Conservation (phyloP, 2,113 vertebrate species). For the Ciconia stormi region DNA sequence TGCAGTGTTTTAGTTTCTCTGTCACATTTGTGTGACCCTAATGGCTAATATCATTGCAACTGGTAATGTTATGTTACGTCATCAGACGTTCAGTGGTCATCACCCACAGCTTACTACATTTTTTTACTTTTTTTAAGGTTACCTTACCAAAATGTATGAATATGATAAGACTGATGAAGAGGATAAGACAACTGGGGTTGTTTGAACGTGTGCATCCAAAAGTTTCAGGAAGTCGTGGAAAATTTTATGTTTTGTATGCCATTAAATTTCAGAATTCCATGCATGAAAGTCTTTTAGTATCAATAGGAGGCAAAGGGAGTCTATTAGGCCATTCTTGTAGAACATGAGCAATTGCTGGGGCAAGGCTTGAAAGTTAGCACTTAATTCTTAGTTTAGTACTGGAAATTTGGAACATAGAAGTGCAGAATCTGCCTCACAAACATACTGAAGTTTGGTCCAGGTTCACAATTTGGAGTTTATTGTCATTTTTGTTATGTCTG, state of each 20-base stretch:
- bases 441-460: background rate
- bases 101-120: background rate
- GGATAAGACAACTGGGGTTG: background rate
- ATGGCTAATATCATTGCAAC: background rate
- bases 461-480: background rate
- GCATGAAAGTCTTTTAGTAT: background rate
- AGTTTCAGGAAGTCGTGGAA: background rate
- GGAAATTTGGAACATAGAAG: background rate
- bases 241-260: background rate
- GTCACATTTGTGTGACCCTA: background rate
- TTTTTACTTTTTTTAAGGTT: background rate
- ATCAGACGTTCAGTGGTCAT: background rate
- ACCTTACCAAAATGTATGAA: background rate
- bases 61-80: background rate
- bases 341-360: background rate
- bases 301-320: background rate
- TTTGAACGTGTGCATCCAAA: background rate
- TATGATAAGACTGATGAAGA: background rate
- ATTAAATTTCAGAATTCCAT: background rate
- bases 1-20: background rate
- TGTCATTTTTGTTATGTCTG: background rate
- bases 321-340: background rate
- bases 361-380: background rate
- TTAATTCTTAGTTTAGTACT: background rate
- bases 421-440: background rate